Conservation (phyloP, 2,113 vertebrate species). For the Edolisoma coerulescens region DNA sequence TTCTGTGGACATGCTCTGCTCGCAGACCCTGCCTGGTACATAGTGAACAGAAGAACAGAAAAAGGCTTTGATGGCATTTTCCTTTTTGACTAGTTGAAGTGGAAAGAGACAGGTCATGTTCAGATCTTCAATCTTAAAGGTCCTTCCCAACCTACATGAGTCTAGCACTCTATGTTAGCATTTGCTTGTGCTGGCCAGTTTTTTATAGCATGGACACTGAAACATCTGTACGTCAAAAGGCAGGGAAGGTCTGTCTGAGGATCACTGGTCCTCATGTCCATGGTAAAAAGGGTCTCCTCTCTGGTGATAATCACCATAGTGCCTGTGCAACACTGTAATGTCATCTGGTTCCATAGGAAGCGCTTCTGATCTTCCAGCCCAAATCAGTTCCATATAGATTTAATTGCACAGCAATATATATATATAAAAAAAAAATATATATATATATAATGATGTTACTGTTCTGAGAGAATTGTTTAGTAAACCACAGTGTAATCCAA, state of each 20-base stretch:
- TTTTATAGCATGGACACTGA: not conserved
- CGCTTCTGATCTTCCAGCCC: not conserved
- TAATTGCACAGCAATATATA: not conserved
- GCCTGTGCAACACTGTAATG: not conserved
- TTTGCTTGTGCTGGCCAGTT: not conserved
- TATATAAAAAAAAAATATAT: too few species aligned
- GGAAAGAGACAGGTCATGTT: not conserved
- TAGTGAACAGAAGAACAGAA: not conserved
- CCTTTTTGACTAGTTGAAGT: not conserved
- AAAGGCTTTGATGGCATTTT: not conserved
- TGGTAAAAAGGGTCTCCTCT: not conserved
- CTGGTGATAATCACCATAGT: not conserved
- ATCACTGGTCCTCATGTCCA: not conserved
- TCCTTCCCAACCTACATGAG: not conserved
- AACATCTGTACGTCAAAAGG: rapidly evolving
- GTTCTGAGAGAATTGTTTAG: not conserved
- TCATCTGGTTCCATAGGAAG: not conserved
- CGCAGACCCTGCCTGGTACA: rapidly evolving
- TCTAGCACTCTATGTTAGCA: not conserved
- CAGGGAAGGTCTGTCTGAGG: not conserved
- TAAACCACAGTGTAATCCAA: not conserved
- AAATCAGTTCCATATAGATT: not conserved
- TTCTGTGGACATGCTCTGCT: not conserved
- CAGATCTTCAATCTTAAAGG: not conserved
- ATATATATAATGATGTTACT: not conserved